Percentiles rank a stretch among this genome's conserved stretches.
Conservation (phyloP, 2,113 vertebrate genomes). For the Gnathonemus echidnorhynchus region DNA sequence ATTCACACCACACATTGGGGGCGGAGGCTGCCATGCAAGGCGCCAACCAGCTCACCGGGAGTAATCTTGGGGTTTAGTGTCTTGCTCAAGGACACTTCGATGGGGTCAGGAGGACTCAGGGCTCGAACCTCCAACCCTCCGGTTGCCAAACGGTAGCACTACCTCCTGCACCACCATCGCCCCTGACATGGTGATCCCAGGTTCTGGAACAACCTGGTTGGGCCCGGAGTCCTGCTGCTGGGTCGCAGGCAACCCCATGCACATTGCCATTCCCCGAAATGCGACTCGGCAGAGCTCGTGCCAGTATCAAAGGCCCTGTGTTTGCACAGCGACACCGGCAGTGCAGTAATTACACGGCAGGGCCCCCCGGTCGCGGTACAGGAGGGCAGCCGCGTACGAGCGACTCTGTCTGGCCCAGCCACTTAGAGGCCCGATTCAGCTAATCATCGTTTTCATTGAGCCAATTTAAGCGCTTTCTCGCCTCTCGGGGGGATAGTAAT, state of each 20-base stretch:
- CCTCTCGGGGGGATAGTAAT: conserved; percentile 13
- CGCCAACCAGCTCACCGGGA: too few species aligned
- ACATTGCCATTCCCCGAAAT: not conserved
- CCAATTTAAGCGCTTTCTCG: conserved; percentile 16
- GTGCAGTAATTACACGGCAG: not conserved
- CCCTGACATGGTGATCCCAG: not conserved
- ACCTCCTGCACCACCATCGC: too few species aligned
- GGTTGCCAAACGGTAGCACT: too few species aligned
- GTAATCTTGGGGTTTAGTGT: too few species aligned
- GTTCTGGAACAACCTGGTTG: not conserved
- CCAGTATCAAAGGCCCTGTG: not conserved
- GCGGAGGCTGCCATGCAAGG: too few species aligned
- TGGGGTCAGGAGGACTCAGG: too few species aligned
- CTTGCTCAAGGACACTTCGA: too few species aligned
- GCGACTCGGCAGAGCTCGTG: not conserved
- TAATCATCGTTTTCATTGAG: conserved; percentile 17
- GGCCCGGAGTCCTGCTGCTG: not conserved
- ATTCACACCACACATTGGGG: too few species aligned
- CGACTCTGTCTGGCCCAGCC: not conserved
- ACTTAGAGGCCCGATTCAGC: not conserved
- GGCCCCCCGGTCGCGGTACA: not conserved
- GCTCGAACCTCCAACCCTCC: too few species aligned
- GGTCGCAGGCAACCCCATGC: not conserved
- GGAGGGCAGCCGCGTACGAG: not conserved
- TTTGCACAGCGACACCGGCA: not conserved